Evolutionary conservation across 2,797 vertebrate species (phyloP).

Genomic region (Acrossocheilus fasciatus): DNA sequence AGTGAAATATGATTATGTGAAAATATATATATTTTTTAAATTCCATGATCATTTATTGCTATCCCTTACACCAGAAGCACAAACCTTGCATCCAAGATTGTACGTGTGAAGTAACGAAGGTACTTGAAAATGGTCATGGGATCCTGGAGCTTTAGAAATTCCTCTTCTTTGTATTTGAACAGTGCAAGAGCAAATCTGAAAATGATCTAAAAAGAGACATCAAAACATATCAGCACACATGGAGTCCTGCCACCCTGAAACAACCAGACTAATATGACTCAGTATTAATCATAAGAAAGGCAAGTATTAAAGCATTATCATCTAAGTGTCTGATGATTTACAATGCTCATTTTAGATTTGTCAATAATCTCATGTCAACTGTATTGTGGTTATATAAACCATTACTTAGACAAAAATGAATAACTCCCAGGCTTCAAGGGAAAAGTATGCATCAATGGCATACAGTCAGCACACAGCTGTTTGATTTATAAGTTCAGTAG

Average conservation of each 20-base stretch:
- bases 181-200: slow-evolving; percentile 94
- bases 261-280: neutral
- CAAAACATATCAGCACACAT: neutral
- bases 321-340: neutral
- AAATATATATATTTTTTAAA: neutral
- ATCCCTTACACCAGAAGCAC: neutral
- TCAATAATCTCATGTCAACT: neutral
- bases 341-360: neutral
- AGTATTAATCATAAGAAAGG: neutral
- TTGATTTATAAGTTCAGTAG: neutral
- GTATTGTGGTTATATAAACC: neutral
- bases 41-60: neutral
- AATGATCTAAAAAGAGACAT: slow-evolving; percentile 83
- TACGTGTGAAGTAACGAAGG: slow-evolving; percentile 91
- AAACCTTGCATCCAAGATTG: slow-evolving; percentile 92
- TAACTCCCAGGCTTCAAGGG: neutral
- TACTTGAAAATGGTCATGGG: slow-evolving; percentile 95
- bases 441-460: neutral
- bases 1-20: neutral
- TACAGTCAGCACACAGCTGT: neutral
- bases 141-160: slow-evolving; percentile 93
- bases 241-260: slow-evolving; percentile 2
- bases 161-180: slow-evolving; percentile 97
- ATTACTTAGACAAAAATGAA: neutral
- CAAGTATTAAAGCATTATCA: neutral